These are phyloP conservation scores for Kryptolebias marmoratus DNA, from an alignment of 2,113 vertebrate species.

Conservation along the genomic window DNA sequence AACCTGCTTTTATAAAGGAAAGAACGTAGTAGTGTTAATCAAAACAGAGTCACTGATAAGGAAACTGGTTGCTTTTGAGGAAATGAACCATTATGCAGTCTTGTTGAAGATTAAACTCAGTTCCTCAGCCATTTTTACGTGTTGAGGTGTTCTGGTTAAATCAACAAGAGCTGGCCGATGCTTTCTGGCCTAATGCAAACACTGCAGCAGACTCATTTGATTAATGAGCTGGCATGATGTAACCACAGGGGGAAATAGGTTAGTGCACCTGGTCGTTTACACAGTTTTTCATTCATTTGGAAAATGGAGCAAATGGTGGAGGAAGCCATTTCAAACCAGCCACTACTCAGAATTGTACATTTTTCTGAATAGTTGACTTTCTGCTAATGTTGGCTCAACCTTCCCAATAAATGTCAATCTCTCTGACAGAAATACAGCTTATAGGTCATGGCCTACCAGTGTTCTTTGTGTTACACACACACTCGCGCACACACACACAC, in stretches of 20 bases:
- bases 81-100: constrained; percentile 41
- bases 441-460: constrained; percentile 41
- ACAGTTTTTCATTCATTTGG: constrained; percentile 72
- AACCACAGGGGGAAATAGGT: constrained; percentile 59
- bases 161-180: constrained; percentile 70
- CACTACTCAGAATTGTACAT: constrained; percentile 36
- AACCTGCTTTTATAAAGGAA: not conserved
- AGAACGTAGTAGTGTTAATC: not conserved
- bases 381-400: constrained; percentile 48
- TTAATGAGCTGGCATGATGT: constrained; percentile 76
- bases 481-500: not conserved
- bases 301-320: constrained; percentile 51
- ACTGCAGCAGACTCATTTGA: constrained; percentile 68
- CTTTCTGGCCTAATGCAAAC: constrained; percentile 68
- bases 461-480: not conserved
- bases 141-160: constrained; percentile 70
- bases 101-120: constrained; percentile 62
- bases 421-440: constrained; percentile 60
- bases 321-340: constrained; percentile 29
- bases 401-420: constrained; percentile 57
- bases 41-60: constrained; percentile 12
- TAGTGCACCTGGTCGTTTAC: constrained; percentile 68
- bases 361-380: constrained; percentile 53
- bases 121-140: constrained; percentile 59
- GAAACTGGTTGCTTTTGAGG: not conserved